Evolutionary conservation across 2,888 invertebrate genomes (phyloP), one percentile per base, ranked within the genome.

Genomic region (Boloria euphrosyne): DNA sequence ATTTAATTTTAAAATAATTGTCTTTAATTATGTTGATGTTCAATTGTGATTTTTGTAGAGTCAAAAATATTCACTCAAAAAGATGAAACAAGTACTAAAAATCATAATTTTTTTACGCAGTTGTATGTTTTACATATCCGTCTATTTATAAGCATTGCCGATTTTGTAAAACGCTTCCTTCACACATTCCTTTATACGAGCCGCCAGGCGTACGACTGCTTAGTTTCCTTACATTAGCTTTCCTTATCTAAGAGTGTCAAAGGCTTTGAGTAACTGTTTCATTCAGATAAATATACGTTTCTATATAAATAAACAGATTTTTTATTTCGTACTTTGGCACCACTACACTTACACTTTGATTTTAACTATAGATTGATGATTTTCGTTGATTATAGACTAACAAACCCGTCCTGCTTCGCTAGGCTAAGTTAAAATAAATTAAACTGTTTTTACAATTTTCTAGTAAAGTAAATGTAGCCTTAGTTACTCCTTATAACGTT

Each of bases 221-320:
- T 74, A 72, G 65, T 77, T 74, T 72, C 66, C 73, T 66, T 60
- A 55, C 22, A 59, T 54, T 73, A 78, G 80, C 79, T 78, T 79
- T 75, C 79, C 78, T 73, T 73, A 68, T 72, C 66, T 66, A 59
- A 18, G 77, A 75, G 78, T 81, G 80, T 81, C 78, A 75, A 67
- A 79, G 80, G 86, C 85, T 84, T 85, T 78, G 71, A 73, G 71
- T 74, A 75, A 75, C 79, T 81, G 81, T 75, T 82, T 80, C 79
- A 83, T 80, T 82, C 80, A 80, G 79, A 79, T 80, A 80, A 86
- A 85, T 87, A 84, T 82, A 86, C 81, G 82, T 86, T 81, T 86
- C 75, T 78, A 73, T 73, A 77, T 49, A 79, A 80, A 75, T 66
- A 60, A 66, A n/a, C 22, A 54, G 70, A 66, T 80, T 80, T 81